A percentile compares a stretch with the other conserved stretches of the same genome.
phyloP scores from a whole-genome alignment of 2,797 vertebrate genomes.

The Epinephelus awoara region DNA sequence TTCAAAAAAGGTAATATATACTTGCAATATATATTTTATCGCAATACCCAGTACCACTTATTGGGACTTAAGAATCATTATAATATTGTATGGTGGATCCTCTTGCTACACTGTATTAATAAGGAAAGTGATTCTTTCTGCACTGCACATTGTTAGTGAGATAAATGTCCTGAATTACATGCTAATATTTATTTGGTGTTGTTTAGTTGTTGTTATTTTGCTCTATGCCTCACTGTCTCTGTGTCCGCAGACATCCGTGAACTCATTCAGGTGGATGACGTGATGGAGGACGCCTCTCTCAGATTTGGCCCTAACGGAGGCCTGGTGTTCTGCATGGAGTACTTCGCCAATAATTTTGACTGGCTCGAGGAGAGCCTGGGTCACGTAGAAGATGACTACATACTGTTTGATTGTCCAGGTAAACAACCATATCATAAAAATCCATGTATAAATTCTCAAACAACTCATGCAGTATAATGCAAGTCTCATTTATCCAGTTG shows the following conservation, averaged over 20 bases:
- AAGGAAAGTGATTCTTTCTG: background rate
- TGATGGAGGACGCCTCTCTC: constrained; percentile 95
- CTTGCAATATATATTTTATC: too few species aligned
- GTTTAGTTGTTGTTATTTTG: too few species aligned
- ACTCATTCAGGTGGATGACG: constrained; percentile 96
- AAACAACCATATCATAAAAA: constrained; percentile 24
- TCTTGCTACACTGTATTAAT: background rate
- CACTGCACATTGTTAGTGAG: background rate
- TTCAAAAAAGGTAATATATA: too few species aligned
- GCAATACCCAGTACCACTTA: too few species aligned
- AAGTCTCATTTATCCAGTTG: too few species aligned
- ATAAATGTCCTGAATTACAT: background rate
- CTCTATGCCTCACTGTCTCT: constrained; percentile 9
- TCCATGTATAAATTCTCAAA: too few species aligned
- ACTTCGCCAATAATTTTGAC: constrained; percentile 95
- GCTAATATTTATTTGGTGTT: background rate
- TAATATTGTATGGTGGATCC: too few species aligned
- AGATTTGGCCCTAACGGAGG: constrained; percentile 96
- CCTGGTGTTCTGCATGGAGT: constrained; percentile 98
- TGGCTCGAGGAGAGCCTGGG: constrained; percentile 96
- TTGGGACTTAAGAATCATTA: too few species aligned
- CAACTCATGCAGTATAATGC: too few species aligned
- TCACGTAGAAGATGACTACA: constrained; percentile 96
- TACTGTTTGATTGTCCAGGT: constrained; percentile 98
- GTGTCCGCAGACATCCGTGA: constrained; percentile 91